A percentile compares a stretch with the other conserved stretches of the same genome.
Conservation (phyloP, 2,888 invertebrate species). For the Nomada fabriciana region DNA sequence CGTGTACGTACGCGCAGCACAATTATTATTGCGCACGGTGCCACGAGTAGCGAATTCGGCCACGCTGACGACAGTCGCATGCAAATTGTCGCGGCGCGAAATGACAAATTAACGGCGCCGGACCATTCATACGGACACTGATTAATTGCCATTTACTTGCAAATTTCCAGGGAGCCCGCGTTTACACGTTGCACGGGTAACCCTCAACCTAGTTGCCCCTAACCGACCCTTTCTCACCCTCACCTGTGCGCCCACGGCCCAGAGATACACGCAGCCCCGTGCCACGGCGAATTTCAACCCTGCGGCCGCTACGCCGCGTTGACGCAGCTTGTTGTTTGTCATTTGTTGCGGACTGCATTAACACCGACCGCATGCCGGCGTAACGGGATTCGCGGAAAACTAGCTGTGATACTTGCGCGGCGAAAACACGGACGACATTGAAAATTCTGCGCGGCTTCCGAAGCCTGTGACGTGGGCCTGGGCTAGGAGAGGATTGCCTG, state of each 20-base stretch:
- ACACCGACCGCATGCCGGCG: conserved; percentile 46
- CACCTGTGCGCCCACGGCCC: background rate
- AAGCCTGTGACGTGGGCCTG: background rate
- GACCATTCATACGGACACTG: conserved; percentile 80
- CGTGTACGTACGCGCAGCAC: background rate
- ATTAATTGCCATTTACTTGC: conserved; percentile 84
- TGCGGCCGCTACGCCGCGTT: conserved; percentile 59
- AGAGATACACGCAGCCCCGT: background rate
- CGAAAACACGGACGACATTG: background rate
- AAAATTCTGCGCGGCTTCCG: conserved; percentile 26
- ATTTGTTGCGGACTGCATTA: conserved; percentile 77
- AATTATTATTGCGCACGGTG: conserved; percentile 39
- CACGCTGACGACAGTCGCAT: conserved; percentile 70
- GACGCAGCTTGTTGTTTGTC: conserved; percentile 77
- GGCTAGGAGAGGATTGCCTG: background rate
- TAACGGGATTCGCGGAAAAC: conserved; percentile 28
- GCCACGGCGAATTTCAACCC: conserved; percentile 30
- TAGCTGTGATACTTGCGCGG: conserved; percentile 22
- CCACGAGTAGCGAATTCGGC: conserved; percentile 53
- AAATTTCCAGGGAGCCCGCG: conserved; percentile 79
- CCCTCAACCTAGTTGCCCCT: conserved; percentile 49
- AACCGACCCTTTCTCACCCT: conserved; percentile 3
- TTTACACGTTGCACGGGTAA: conserved; percentile 74
- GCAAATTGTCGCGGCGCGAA: conserved; percentile 79
- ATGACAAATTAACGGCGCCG: conserved; percentile 81